Percentiles rank a stretch among this genome's conserved stretches.
Conservation (phyloP, 1,140 invertebrate genomes). For the Pteromalus puparum region DNA sequence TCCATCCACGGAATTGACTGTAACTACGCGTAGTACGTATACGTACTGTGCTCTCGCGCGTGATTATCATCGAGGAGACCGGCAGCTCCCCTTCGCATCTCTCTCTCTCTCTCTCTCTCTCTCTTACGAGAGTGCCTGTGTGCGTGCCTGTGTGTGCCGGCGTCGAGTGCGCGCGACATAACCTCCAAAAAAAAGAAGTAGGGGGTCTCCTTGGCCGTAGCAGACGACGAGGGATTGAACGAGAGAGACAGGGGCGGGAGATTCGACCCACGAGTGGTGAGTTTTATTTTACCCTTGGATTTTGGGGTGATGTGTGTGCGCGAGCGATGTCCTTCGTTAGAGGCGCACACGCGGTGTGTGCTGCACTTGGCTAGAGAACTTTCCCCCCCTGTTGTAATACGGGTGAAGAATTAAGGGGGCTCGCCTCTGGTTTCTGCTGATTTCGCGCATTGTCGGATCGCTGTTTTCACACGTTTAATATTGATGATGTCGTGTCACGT, state of each 20-base stretch:
- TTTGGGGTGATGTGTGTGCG: constrained; percentile 23
- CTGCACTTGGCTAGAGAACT: not conserved
- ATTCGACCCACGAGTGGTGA: constrained; percentile 41
- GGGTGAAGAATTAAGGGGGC: not conserved
- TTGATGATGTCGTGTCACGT: constrained; percentile 30
- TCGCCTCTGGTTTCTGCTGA: constrained; percentile 27
- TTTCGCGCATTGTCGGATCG: constrained; percentile 33
- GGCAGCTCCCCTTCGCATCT: not conserved
- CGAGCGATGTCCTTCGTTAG: constrained; percentile 14
- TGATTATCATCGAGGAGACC: constrained; percentile 8
- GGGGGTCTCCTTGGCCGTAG: not conserved
- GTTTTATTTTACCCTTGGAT: constrained; percentile 41
- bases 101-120: not conserved
- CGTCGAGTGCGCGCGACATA: not conserved
- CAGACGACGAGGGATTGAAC: constrained; percentile 7
- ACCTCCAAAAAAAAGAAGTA: not conserved
- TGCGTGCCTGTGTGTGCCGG: constrained; percentile 4
- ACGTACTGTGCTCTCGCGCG: not conserved
- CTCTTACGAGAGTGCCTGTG: not conserved
- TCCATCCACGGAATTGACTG: not conserved
- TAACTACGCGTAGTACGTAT: not conserved
- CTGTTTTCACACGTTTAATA: constrained; percentile 46
- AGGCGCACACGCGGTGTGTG: not conserved
- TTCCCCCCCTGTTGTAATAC: not conserved
- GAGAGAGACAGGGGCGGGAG: constrained; percentile 21